Evolutionary conservation across 1,140 invertebrate genomes (phyloP).

Genomic region (Lepidurus apus): DNA sequence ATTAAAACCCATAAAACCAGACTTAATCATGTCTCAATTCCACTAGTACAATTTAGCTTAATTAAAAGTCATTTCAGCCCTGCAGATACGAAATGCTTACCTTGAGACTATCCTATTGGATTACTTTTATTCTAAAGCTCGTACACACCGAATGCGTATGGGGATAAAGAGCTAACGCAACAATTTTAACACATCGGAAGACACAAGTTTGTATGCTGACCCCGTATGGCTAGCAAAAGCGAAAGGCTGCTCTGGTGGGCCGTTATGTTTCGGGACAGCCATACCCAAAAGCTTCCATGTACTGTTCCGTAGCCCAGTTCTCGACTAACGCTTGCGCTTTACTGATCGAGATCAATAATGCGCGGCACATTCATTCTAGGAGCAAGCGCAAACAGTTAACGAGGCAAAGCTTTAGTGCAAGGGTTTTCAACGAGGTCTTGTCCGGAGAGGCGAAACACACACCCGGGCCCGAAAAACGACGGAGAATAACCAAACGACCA

Average conservation of each 20-base stretch:
- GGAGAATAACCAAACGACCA: too few relatives aligned
- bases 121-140: too few relatives aligned
- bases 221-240: neutral
- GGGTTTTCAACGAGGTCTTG: neutral
- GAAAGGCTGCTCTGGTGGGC: neutral
- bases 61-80: too few relatives aligned
- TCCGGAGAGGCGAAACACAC: too few relatives aligned
- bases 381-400: conserved; percentile 1
- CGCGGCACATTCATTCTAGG: neutral
- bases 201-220: neutral
- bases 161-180: neutral
- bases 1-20: too few relatives aligned
- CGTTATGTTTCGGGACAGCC: neutral
- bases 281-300: neutral
- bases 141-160: too few relatives aligned
- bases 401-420: neutral
- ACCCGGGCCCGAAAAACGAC: too few relatives aligned
- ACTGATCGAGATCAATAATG: neutral
- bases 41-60: too few relatives aligned
- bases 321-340: neutral
- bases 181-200: neutral
- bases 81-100: too few relatives aligned
- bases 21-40: too few relatives aligned
- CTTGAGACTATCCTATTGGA: too few relatives aligned
- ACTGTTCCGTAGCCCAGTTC: neutral